These are phyloP conservation scores for Sceloporus tristichus DNA, from an alignment of 2,113 vertebrate genomes.

Conservation along the genomic window DNA sequence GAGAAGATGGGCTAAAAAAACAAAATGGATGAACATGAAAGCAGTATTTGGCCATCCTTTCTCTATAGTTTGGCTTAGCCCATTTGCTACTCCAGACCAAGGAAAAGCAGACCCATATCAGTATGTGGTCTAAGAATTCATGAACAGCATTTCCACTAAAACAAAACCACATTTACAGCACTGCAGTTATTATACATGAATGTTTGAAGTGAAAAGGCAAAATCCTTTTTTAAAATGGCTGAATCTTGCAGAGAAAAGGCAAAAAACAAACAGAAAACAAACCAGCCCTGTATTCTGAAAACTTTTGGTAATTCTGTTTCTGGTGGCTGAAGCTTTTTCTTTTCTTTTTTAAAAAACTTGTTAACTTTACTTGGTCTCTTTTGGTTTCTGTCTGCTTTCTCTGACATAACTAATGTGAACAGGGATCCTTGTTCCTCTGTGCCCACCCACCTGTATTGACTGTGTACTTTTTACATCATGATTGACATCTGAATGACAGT, in stretches of 20 bases:
- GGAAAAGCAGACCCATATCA: conserved; percentile 97
- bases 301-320: conserved; percentile 70
- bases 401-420: conserved; percentile 75
- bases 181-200: conserved; percentile 75
- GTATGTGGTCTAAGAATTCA: conserved; percentile 92
- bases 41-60: conserved; percentile 98
- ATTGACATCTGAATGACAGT: conserved; percentile 58
- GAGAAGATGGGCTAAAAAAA: conserved; percentile 96
- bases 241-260: conserved; percentile 79
- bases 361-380: conserved; percentile 77
- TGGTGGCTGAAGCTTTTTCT: conserved; percentile 69
- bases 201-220: conserved; percentile 72
- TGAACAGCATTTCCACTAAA: conserved; percentile 76
- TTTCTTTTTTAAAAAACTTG: conserved; percentile 38
- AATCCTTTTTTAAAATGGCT: conserved; percentile 77
- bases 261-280: background rate
- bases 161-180: conserved; percentile 70
- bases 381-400: conserved; percentile 75
- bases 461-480: conserved; percentile 49
- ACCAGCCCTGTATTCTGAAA: conserved; percentile 70
- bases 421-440: conserved; percentile 50
- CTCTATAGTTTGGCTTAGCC: conserved; percentile 96
- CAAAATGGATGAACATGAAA: conserved; percentile 99
- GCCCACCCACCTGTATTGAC: conserved; percentile 61
- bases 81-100: conserved; percentile 93